Evolutionary conservation across 2,113 vertebrate genomes (phyloP).

Genomic region (Chauna torquata): DNA sequence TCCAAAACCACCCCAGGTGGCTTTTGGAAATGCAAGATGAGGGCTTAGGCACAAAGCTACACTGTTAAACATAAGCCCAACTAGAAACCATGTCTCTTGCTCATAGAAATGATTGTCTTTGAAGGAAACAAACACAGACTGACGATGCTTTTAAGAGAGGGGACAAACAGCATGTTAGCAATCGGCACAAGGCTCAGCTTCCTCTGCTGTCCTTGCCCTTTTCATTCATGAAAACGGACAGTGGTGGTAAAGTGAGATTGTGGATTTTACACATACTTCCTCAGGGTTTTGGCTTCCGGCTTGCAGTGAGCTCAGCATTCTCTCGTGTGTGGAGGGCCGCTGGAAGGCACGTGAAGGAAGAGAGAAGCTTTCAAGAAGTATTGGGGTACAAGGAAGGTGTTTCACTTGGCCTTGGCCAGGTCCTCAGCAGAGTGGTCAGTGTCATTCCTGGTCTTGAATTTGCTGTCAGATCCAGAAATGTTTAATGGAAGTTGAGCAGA

Average conservation of each 20-base stretch:
- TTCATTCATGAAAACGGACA: constrained; percentile 29
- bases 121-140: neutral
- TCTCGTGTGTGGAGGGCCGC: neutral
- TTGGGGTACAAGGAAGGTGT: neutral
- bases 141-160: neutral
- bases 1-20: neutral
- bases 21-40: neutral
- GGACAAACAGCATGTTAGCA: neutral
- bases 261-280: constrained; percentile 6
- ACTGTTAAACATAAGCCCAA: neutral
- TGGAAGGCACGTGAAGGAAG: neutral
- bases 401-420: neutral
- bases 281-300: neutral
- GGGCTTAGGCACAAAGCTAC: neutral
- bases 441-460: neutral
- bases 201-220: neutral
- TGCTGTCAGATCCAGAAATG: neutral
- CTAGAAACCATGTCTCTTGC: neutral
- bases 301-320: rapidly evolving
- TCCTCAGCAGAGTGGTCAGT: neutral
- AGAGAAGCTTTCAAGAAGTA: neutral
- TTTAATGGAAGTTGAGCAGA: neutral
- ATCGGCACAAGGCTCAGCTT: neutral
- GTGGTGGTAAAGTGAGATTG: neutral
- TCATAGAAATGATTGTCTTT: neutral